phyloP scores from a whole-genome alignment of 2,888 invertebrate genomes.

The Pseudolycoriella hygida region DNA sequence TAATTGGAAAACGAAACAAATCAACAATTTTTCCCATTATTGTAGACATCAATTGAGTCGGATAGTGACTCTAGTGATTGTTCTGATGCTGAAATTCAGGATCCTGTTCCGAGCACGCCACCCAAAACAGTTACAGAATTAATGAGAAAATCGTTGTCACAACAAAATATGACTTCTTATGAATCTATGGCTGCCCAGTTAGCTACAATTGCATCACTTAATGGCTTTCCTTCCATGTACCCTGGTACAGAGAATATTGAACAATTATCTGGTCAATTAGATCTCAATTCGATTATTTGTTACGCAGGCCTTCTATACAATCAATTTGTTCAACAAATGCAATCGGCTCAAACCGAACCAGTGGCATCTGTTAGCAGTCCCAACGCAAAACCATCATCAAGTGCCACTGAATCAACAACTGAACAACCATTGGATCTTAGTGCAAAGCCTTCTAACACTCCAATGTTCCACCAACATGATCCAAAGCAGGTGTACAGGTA shows the following conservation, averaged over 20 bases:
- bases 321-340: slow-evolving; percentile 22
- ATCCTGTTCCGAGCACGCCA: slow-evolving; percentile 23
- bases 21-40: slow-evolving; percentile 8
- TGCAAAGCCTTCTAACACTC: slow-evolving; percentile 33
- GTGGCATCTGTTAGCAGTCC: slow-evolving; percentile 23
- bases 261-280: not conserved
- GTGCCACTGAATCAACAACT: slow-evolving; percentile 28
- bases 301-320: slow-evolving; percentile 5
- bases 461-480: slow-evolving; percentile 17
- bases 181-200: slow-evolving; percentile 52
- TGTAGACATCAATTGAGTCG: slow-evolving; percentile 46
- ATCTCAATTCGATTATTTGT: not conserved
- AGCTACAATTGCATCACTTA: slow-evolving; percentile 41
- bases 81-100: slow-evolving; percentile 23
- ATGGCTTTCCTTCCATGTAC: slow-evolving; percentile 6
- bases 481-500: slow-evolving; percentile 51
- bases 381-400: slow-evolving; percentile 30
- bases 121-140: slow-evolving; percentile 26
- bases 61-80: slow-evolving; percentile 47
- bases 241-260: slow-evolving; percentile 1
- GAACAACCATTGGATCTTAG: slow-evolving; percentile 78
- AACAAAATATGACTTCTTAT: slow-evolving; percentile 36
- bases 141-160: slow-evolving; percentile 17
- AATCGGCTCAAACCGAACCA: slow-evolving; percentile 13
- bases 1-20: not conserved